Percentiles rank a stretch among this genome's conserved stretches.
phyloP scores from a whole-genome alignment of 2,888 invertebrate species.

The Drosophila meridiana region DNA sequence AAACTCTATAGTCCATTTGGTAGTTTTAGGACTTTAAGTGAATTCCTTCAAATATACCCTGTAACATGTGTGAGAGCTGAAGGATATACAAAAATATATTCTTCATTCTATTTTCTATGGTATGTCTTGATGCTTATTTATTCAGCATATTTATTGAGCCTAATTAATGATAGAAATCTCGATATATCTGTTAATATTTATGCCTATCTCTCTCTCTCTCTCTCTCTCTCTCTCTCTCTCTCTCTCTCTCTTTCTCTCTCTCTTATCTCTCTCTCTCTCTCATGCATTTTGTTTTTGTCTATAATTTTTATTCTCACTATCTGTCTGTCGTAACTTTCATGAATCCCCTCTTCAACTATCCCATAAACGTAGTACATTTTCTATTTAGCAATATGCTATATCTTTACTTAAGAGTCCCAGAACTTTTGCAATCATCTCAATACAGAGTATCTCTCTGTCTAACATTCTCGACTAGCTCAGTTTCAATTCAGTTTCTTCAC shows the following conservation, averaged over 20 bases:
- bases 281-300: background rate
- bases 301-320: background rate
- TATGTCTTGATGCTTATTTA: too few species aligned
- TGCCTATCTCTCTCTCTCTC: background rate
- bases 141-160: too few species aligned
- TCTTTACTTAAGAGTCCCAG: background rate
- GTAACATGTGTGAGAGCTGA: background rate
- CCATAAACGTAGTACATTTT: too few species aligned
- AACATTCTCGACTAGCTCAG: background rate
- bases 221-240: too few species aligned
- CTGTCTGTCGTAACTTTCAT: too few species aligned
- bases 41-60: background rate
- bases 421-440: background rate
- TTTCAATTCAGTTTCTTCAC: background rate
- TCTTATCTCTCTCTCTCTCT: background rate
- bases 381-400: too few species aligned
- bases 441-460: background rate
- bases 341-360: too few species aligned
- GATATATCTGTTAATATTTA: background rate
- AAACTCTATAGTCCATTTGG: constrained; percentile 14
- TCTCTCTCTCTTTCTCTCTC: background rate
- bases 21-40: constrained; percentile 2
- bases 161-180: too few species aligned
- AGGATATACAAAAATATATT: background rate
- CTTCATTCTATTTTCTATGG: too few species aligned